Evolutionary conservation across 2,113 vertebrate species (phyloP).

Genomic region (Prinia subflava): DNA sequence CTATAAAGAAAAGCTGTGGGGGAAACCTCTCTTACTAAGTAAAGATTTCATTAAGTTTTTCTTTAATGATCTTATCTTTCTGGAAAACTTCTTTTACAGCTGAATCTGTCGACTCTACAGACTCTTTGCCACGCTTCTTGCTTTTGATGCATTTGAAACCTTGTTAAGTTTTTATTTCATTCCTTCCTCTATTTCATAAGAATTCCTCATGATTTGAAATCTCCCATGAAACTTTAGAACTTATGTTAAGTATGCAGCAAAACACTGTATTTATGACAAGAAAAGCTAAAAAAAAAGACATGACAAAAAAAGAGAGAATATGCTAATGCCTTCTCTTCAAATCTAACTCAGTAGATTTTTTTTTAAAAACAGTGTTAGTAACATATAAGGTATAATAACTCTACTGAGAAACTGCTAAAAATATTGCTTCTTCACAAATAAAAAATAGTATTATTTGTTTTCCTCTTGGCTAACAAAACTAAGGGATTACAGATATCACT

Average conservation of each 20-base stretch:
- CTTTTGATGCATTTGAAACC: slow-evolving; percentile 1
- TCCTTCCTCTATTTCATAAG: not conserved
- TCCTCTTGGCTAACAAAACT: not conserved
- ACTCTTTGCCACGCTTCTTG: not conserved
- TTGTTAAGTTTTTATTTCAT: not conserved
- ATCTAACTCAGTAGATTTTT: not conserved
- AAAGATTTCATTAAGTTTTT: not conserved
- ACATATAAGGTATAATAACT: not conserved
- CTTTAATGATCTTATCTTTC: not conserved
- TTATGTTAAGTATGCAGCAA: not conserved
- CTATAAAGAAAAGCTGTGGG: not conserved
- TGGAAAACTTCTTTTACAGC: not conserved
- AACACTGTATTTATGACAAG: not conserved
- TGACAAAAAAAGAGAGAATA: not conserved
- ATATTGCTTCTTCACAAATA: not conserved
- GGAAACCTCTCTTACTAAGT: not conserved
- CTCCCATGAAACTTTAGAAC: not conserved
- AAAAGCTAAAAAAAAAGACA: not conserved
- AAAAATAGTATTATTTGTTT: not conserved
- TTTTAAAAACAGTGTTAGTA: not conserved
- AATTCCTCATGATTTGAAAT: not conserved
- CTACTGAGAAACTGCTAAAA: not conserved
- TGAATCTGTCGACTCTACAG: not conserved
- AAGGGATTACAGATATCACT: not conserved
- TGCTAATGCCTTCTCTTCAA: not conserved